Conservation (phyloP, 1,140 invertebrate genomes). For the Apocrypta bakeri region DNA sequence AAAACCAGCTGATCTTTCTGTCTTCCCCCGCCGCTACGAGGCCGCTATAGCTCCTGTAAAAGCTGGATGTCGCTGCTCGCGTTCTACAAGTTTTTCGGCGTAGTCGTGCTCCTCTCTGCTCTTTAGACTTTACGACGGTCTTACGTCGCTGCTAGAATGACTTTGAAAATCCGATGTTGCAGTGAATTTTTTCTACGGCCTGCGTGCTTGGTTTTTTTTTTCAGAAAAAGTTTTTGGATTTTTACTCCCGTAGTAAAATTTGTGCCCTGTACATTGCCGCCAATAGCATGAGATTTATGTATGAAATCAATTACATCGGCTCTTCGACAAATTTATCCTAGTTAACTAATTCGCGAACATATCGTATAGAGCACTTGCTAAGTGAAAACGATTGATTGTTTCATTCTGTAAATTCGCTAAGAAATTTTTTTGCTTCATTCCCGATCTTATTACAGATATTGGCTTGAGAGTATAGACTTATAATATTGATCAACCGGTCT, state of each 20-base stretch:
- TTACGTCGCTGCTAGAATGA: neutral
- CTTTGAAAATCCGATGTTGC: constrained; percentile 16
- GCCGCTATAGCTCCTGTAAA: neutral
- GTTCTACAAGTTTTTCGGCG: constrained; percentile 2
- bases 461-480: neutral
- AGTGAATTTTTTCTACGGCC: neutral
- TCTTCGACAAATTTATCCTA: too few relatives aligned
- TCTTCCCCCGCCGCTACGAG: neutral
- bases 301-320: too few relatives aligned
- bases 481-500: constrained; percentile 40
- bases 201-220: neutral
- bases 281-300: too few relatives aligned
- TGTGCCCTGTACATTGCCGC: neutral
- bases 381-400: too few relatives aligned
- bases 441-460: neutral
- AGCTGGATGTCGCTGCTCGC: neutral
- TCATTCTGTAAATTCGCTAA: neutral
- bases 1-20: constrained; percentile 14
- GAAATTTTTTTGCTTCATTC: neutral
- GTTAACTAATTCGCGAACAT: too few relatives aligned
- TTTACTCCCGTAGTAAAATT: neutral
- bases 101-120: neutral
- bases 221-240: neutral
- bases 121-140: neutral
- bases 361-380: too few relatives aligned